Percentiles rank a stretch among this genome's conserved stretches.
phyloP scores from a whole-genome alignment of 2,888 invertebrate species.

The Ceriagrion tenellum region DNA sequence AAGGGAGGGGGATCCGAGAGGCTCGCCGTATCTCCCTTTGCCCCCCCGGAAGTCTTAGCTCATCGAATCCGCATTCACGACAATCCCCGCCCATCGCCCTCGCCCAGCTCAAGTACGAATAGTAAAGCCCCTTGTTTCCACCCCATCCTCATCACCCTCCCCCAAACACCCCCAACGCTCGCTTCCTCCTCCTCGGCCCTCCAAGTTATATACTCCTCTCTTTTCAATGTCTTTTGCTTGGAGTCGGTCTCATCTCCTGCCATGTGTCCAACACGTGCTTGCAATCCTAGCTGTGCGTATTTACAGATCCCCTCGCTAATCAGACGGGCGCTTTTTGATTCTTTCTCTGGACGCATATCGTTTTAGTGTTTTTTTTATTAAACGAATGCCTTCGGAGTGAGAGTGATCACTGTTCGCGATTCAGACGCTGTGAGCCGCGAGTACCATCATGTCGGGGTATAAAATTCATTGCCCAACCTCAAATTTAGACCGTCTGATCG shows the following conservation, averaged over 20 bases:
- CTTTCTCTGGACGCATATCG: not conserved
- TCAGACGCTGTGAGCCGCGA: too few relatives aligned
- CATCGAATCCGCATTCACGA: constrained; percentile 40
- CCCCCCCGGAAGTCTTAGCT: constrained; percentile 54
- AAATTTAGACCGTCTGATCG: too few relatives aligned
- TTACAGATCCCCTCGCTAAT: not conserved
- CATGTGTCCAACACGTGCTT: not conserved
- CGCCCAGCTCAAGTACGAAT: constrained; percentile 1
- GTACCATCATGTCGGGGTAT: too few relatives aligned
- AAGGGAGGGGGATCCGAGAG: not conserved
- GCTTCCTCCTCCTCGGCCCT: not conserved
- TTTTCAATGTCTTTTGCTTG: not conserved
- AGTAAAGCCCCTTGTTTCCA: not conserved
- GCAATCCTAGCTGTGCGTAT: not conserved
- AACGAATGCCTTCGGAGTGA: too few relatives aligned
- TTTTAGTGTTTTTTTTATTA: too few relatives aligned
- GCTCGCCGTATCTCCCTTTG: not conserved
- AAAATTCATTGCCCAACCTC: too few relatives aligned
- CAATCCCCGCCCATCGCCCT: not conserved
- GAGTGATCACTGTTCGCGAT: too few relatives aligned
- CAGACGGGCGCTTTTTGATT: not conserved
- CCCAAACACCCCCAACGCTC: not conserved
- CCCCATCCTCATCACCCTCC: not conserved
- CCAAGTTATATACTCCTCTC: not conserved
- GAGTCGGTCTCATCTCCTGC: not conserved